A percentile compares a stretch with the other conserved stretches of the same genome.
Evolutionary conservation across 1,140 invertebrate species (phyloP).

Genomic region (Amyelois transitella): DNA sequence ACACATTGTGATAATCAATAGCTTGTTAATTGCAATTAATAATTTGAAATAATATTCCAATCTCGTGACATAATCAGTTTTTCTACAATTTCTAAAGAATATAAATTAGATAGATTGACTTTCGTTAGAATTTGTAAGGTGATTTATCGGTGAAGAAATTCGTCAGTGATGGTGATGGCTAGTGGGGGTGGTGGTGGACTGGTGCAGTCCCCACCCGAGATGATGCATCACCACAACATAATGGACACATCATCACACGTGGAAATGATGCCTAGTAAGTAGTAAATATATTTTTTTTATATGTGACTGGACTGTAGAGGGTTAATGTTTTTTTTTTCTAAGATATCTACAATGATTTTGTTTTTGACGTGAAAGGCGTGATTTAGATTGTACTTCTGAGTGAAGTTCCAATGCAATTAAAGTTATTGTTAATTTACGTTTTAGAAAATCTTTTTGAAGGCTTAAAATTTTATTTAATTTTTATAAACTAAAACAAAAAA

Average conservation of each 20-base stretch:
- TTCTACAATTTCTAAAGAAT: background rate
- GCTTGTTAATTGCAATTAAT: background rate
- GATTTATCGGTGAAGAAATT: slow-evolving; percentile 17
- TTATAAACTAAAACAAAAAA: no score
- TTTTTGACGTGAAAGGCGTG: no score
- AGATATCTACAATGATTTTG: background rate
- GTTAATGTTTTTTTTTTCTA: background rate
- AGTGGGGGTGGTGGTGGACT: slow-evolving; percentile 66
- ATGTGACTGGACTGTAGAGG: background rate
- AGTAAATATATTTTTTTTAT: background rate
- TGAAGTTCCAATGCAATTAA: no score
- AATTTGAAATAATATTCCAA: background rate
- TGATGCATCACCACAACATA: slow-evolving; percentile 67
- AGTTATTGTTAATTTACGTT: no score
- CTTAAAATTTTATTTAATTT: no score
- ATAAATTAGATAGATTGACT: background rate
- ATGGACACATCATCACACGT: slow-evolving; percentile 69
- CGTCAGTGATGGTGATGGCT: slow-evolving; percentile 67
- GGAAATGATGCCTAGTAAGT: slow-evolving; percentile 69
- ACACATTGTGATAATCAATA: background rate
- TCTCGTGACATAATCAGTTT: background rate
- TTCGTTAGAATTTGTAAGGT: slow-evolving; percentile 3
- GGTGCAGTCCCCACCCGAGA: slow-evolving; percentile 70
- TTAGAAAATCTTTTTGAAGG: no score
- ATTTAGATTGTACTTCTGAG: no score